These are phyloP conservation scores for Henicopernis longicauda DNA, from an alignment of 2,113 vertebrate species.

Conservation along the genomic window DNA sequence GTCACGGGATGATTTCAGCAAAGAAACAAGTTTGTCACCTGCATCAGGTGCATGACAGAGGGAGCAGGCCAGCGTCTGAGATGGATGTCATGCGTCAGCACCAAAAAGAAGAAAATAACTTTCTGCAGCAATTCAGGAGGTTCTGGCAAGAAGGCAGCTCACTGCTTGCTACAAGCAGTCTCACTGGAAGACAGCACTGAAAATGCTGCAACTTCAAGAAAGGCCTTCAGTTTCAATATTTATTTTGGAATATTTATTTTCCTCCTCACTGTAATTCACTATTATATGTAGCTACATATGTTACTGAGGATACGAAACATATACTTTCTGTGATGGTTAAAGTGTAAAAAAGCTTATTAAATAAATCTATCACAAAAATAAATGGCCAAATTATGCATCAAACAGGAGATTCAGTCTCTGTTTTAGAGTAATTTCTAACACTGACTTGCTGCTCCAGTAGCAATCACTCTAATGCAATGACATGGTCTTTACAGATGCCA, in stretches of 20 bases:
- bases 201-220: neutral
- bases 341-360: neutral
- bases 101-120: neutral
- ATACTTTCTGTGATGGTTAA: neutral
- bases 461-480: constrained; percentile 10
- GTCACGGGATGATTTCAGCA: neutral
- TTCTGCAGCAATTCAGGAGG: neutral
- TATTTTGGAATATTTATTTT: neutral
- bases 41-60: neutral
- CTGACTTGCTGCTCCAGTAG: neutral
- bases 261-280: neutral
- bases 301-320: neutral
- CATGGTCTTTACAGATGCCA: neutral
- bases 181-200: neutral
- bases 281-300: neutral
- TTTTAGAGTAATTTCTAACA: neutral
- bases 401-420: neutral
- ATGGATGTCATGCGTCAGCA: neutral
- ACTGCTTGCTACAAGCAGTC: neutral
- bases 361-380: neutral
- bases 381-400: neutral
- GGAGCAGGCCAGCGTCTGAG: neutral
- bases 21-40: neutral
- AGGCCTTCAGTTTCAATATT: neutral
- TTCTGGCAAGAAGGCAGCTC: neutral